Percentiles rank a stretch among this genome's conserved stretches.
Conservation (phyloP, 2,888 invertebrate genomes). For the Ennomos erosarius region DNA sequence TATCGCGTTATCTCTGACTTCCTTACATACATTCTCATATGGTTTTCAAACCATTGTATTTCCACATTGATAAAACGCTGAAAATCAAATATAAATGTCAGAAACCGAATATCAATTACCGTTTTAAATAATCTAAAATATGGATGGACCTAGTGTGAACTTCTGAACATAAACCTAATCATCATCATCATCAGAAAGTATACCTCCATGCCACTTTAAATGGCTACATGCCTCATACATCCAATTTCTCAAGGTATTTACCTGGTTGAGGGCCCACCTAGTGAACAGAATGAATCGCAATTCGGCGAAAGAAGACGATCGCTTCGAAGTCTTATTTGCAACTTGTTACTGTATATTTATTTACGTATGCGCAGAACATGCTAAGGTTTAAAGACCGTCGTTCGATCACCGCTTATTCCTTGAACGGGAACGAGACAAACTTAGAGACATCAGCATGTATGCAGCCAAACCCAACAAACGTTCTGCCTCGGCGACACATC, state of each 20-base stretch:
- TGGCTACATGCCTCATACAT: too few species aligned
- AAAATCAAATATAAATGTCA: slow-evolving; percentile 10
- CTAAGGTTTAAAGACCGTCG: background rate
- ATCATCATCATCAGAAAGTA: too few species aligned
- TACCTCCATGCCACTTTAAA: too few species aligned
- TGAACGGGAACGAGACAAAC: slow-evolving; percentile 22
- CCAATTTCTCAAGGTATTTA: too few species aligned
- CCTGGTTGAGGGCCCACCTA: too few species aligned
- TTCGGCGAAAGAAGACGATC: slow-evolving; percentile 5
- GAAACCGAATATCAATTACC: too few species aligned
- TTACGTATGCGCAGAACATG: too few species aligned
- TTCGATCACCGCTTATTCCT: slow-evolving; percentile 5
- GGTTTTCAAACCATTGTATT: slow-evolving; percentile 1
- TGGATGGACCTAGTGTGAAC: slow-evolving; percentile 8
- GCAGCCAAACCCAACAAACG: slow-evolving; percentile 44
- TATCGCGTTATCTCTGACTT: slow-evolving; percentile 1
- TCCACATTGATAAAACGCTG: slow-evolving; percentile 12
- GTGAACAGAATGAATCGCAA: background rate
- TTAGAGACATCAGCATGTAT: slow-evolving; percentile 21
- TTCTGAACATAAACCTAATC: background rate
- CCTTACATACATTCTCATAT: background rate
- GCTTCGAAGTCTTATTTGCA: background rate
- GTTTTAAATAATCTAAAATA: background rate
- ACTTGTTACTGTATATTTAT: background rate
- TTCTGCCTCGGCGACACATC: slow-evolving; percentile 35